Evolutionary conservation across 2,113 vertebrate genomes (phyloP), one percentile per base, ranked within the genome.

Genomic region (Lepidothrix coronata): DNA sequence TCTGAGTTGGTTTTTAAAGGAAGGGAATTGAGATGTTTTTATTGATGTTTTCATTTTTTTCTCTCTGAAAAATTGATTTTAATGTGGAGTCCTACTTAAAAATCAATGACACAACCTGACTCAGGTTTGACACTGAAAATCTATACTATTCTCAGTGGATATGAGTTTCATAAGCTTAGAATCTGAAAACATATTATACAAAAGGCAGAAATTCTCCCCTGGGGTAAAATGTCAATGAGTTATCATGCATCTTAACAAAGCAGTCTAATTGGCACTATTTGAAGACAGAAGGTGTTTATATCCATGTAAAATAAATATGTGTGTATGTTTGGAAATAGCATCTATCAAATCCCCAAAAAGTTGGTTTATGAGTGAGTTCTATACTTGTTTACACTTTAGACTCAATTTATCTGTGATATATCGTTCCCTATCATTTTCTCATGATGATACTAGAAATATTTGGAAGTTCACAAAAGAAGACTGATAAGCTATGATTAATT

Each of bases 41-140:
- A 96, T 89, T 81, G 81, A 96, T 94, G n/a, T 88, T 95, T 84
- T 90, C 57, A 18, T 73, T 87, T 88, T 87, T 75, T 91, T 28
- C 10, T 24, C n/a, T 73, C 48, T 61, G 59, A 74, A 94, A 96
- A 90, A 96, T 84, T 91, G 86, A 95, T 95, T 94, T 93, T 85
- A 74, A 67, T 92, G 65, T 55, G 28, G 59, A 90, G 22, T 75
- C 52, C 75, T 86, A 67, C 63, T 95, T 93, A 88, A 96, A 96
- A 96, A 96, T 97, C 96, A 95, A 88, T 94, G 68, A 48, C 54
- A 91, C 30, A 78, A 58, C 41, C 80, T 77, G 70, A 84, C 44
- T 95, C 59, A 52, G 41, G 11, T 92, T 93, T 95, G 81, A 77
- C 86, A 87, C 61, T 61, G 72, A 88, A 89, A 94, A 93, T 83